Evolutionary conservation across 35 echinoderm and acorn worm species (phyloP), one percentile per base, ranked within the genome.

Genomic region (Amphiura filiformis): DNA sequence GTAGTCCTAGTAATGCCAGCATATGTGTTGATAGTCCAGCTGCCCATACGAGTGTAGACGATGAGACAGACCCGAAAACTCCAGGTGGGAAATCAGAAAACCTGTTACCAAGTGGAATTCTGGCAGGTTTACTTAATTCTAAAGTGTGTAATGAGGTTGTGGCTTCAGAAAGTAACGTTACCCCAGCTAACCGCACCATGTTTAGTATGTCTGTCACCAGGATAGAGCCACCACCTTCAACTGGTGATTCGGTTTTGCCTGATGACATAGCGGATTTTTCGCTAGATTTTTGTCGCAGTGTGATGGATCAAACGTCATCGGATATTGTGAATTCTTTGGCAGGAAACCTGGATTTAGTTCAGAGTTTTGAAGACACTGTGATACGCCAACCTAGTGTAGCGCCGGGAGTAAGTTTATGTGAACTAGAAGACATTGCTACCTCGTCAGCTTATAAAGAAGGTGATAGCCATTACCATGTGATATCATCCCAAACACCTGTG

Each of bases 261-360:
- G 86, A 94, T 84, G 93, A 92, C 38, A 57, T 99, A 11, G 92
- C 96, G 70, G 87, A 95, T 34, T 99, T 99, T 88, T 92, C 93
- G 0, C 42, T 94, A 35, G 96, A 99, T 77, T 99, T 90, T 83
- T 91, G 81, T 82, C 84, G 88, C 31, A 88, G 88, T 28, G 75
- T 95, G 32, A 86, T 95, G 40, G 94, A 95, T 57, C 90, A 95
- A 86, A 80, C 61, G n/a, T 86, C 94, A 33, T 49, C 81, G 22
- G 86, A 88, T 82, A 86, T 87, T 39, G 82, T 89, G n/a, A 37
- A 81, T 56, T 38, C 61, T 3, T 39, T 88, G 34, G 86, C 80
- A 15, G 88, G 88, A 34, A 76, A 89, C 39, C 61, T 88, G 52
- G 76, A 85, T 7, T 38, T 86, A 39, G 56, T 78, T 17, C 81